Evolutionary conservation across 2,113 vertebrate species (phyloP), one percentile per base, ranked within the genome.

Genomic region (Zapus hudsonius): DNA sequence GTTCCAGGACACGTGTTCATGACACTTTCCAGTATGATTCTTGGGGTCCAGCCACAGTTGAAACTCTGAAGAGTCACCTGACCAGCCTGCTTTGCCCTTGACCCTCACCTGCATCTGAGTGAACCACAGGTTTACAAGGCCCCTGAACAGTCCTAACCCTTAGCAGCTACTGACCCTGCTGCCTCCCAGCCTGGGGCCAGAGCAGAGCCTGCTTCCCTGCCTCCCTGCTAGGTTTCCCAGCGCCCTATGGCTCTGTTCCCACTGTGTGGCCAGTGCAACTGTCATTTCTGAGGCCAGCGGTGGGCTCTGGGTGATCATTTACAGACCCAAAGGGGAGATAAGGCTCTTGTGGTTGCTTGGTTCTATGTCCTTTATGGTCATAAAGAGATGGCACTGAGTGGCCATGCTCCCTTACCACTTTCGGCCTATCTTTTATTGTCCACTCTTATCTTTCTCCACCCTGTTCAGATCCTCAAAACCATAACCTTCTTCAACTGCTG

Each of bases 361-460:
- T 72, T 80, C 31, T 44, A 27, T 74, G 92, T 27, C 91, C 92
- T 91, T 87, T 69, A 55, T 78, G 78, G 42, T 82, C 69, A 55
- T 96, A 93, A 95, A 93, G 93, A 91, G 92, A 79, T 75, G 91
- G 95, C 57, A 85, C 52, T 0, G 0, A 0, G 3, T 67, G 94
- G 75, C 82, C n/a, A 2, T 4, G 0, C 31, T 76, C 38, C 76
- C 40, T 90, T 72, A 25, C 47, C 1, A 10, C 72, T 61, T 36
- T 63, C 91, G 72, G 86, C 86, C 72, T 87, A 27, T 57, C 76
- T 95, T 96, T 96, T 97, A 96, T 96, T 88, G 90, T 96, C 96
- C 96, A 96, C 84, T 92, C 93, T 96, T 97, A 97, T 97, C 96
- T 94, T 7, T 72, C 81, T 95, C 82, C 84, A 23, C 95, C 96